These are phyloP conservation scores for Thyatira batis DNA, from an alignment of 2,888 invertebrate species.

Conservation along the genomic window DNA sequence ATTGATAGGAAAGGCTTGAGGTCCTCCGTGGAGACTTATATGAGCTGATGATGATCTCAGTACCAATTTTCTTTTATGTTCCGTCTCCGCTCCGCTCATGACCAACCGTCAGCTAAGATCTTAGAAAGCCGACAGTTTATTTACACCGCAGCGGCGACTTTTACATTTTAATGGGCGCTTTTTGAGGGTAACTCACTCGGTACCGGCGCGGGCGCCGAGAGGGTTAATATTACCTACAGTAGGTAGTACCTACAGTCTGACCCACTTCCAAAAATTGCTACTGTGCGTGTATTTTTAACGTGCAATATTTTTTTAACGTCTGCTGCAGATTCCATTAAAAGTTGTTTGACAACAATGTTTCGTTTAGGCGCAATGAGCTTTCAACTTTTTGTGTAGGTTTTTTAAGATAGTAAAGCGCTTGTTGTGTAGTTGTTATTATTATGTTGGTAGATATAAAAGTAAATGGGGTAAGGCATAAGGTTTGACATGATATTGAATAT, in stretches of 20 bases:
- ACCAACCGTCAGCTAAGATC: background rate
- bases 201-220: constrained; percentile 29
- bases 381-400: too few species aligned
- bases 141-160: constrained; percentile 53
- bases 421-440: too few species aligned
- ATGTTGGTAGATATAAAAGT: too few species aligned
- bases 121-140: constrained; percentile 37
- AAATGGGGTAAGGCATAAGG: too few species aligned
- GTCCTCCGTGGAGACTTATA: too few species aligned
- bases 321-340: background rate
- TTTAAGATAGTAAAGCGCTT: too few species aligned
- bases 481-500: too few species aligned
- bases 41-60: too few species aligned
- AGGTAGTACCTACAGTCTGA: too few species aligned
- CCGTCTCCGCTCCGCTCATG: background rate
- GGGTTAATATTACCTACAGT: constrained; percentile 13
- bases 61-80: too few species aligned
- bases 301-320: background rate
- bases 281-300: background rate
- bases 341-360: background rate
- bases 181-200: constrained; percentile 34
- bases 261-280: background rate
- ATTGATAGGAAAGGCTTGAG: too few species aligned
- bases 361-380: background rate
- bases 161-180: constrained; percentile 63